Evolutionary conservation across 1,140 invertebrate genomes (phyloP), one percentile per base, ranked within the genome.

Genomic region (Listronotus oregonensis): DNA sequence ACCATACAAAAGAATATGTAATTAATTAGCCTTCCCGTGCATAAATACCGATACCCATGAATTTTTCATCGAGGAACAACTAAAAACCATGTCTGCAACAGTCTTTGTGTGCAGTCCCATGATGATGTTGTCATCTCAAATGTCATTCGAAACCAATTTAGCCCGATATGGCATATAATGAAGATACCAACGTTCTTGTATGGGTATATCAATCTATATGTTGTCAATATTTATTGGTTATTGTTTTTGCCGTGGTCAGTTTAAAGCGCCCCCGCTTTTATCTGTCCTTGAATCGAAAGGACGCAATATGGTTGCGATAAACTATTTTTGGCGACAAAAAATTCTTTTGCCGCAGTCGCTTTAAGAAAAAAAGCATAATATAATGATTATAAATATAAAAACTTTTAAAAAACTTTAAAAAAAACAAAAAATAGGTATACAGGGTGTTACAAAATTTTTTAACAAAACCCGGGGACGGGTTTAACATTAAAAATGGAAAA

Each of bases 111-210:
- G 62, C 11, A 63, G 52, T 64, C 62, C 21, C 52, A 47, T 73
- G 73, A 74, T 75, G 75, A 76, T 75, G 72, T 76, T 75, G 75
- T 76, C 75, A 76, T 74, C 73, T 42, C 11, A 71, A 70, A 60
- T 71, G 73, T 75, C 73, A 71, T 68, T 62, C 56, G 47, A 66
- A 68, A 66, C 70, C 73, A 73, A 75, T 73, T 76, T 74, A 74
- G 64, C 73, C 73, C 72, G 74, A 76, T 74, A 76, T 68, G 75
- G 75, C 67, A 64, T 64, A 71, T 76, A 75, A 76, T 76, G 73
- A 76, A 76, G 75, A 74, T 73, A 73, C 72, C 66, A 74, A 73
- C 63, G 70, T 74, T 74, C 73, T 74, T 76, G 67, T 57, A 47
- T 37, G 32, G 52, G 60, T 73, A 69, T 63, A 66, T 64, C 66